phyloP scores from a whole-genome alignment of 1,140 invertebrate species.

The Neodiprion pinetum region DNA sequence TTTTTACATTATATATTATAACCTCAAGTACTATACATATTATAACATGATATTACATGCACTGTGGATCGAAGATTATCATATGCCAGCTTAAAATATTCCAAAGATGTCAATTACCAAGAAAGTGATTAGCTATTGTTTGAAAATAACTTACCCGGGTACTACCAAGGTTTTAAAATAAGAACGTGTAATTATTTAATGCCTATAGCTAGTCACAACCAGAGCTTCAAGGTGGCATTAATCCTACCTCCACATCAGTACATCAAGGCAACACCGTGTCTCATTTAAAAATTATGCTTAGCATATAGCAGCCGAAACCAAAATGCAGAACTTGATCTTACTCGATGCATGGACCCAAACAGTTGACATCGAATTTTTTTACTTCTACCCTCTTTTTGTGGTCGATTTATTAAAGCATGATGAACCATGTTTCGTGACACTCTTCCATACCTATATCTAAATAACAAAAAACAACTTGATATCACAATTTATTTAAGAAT shows the following conservation, averaged over 20 bases:
- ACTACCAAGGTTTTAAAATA: too few species aligned
- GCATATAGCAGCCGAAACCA: background rate
- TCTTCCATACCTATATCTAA: too few species aligned
- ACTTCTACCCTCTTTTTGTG: background rate
- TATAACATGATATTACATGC: slow-evolving; percentile 1
- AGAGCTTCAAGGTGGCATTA: background rate
- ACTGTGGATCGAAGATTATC: background rate
- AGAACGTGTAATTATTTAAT: too few species aligned
- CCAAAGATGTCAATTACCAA: background rate
- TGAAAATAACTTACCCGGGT: background rate
- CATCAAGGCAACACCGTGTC: background rate
- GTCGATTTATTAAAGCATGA: background rate
- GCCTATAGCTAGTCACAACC: background rate
- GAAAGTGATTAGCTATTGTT: background rate
- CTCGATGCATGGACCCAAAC: background rate
- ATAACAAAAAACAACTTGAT: too few species aligned
- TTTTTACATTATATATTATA: background rate
- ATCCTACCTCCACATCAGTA: background rate
- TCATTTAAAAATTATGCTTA: slow-evolving; percentile 3
- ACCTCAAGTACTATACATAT: background rate
- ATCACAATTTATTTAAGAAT: too few species aligned
- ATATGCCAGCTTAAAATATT: background rate
- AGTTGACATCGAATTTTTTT: background rate
- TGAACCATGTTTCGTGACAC: background rate
- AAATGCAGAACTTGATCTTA: background rate